A percentile compares a stretch with the other conserved stretches of the same genome.
Conservation (phyloP, 2,113 vertebrate genomes). For the Balaenoptera acutorostrata region DNA sequence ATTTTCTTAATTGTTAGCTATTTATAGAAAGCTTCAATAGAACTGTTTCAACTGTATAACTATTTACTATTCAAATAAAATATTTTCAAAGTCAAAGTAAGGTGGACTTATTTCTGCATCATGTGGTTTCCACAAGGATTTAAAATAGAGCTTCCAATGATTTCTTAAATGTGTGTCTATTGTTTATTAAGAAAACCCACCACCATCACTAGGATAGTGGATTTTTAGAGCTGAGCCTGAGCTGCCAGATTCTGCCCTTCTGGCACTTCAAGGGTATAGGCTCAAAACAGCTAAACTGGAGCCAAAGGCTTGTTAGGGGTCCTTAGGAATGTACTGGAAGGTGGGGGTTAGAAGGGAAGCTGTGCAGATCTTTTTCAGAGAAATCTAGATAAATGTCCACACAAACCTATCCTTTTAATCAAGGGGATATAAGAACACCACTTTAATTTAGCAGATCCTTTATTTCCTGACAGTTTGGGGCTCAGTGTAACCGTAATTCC, state of each 20-base stretch:
- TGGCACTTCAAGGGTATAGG: not conserved
- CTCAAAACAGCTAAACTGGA: not conserved
- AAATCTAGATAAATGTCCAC: not conserved
- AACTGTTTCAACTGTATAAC: conserved; percentile 96
- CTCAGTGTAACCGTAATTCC: not conserved
- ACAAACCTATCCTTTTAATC: not conserved
- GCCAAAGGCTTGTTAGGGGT: not conserved
- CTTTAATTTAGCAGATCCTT: not conserved
- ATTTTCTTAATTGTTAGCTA: conserved; percentile 99
- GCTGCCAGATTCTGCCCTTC: not conserved
- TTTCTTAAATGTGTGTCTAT: not conserved
- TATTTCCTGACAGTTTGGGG: not conserved
- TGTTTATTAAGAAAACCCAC: not conserved
- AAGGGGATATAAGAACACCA: not conserved
- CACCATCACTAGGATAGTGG: not conserved
- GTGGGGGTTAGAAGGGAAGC: not conserved
- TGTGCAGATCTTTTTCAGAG: not conserved
- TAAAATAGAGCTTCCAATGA: not conserved
- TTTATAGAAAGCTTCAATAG: conserved; percentile 99
- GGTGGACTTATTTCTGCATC: conserved; percentile 48
- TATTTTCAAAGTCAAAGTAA: conserved; percentile 93
- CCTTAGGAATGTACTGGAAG: not conserved
- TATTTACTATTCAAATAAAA: conserved; percentile 97
- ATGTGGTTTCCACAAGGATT: not conserved
- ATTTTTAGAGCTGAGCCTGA: not conserved